Evolutionary conservation across 2,888 invertebrate species (phyloP).

Genomic region (Amiota communis): DNA sequence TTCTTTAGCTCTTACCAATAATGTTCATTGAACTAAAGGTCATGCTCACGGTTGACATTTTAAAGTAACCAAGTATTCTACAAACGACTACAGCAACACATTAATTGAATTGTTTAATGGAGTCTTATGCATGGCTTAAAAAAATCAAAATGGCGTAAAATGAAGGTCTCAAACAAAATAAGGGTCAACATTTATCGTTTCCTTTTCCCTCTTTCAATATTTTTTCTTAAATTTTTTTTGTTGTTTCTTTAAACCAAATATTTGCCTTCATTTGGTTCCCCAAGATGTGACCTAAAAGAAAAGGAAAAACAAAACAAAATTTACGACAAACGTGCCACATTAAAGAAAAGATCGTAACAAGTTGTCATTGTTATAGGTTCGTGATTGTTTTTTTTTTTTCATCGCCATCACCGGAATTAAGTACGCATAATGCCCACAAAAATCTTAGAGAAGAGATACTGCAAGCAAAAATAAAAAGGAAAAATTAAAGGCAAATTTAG

Average conservation of each 20-base stretch:
- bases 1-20: no score
- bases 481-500: constrained; percentile 16
- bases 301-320: constrained; percentile 40
- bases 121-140: constrained; percentile 48
- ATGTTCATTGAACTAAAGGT: no score
- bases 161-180: constrained; percentile 47
- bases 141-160: constrained; percentile 54
- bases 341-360: constrained; percentile 55
- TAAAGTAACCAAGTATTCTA: constrained; percentile 34
- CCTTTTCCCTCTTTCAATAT: neutral
- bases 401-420: constrained; percentile 39
- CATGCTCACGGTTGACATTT: constrained; percentile 52
- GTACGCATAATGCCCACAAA: constrained; percentile 21
- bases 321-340: constrained; percentile 62
- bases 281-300: neutral
- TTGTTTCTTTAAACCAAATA: neutral
- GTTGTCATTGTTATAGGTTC: constrained; percentile 45
- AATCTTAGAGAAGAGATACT: no score
- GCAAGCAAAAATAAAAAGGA: constrained; percentile 5
- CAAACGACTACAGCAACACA: constrained; percentile 14
- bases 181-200: constrained; percentile 46
- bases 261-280: no score
- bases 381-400: no score
- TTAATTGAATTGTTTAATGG: constrained; percentile 68
- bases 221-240: neutral